Base-by-base conservation (phyloP, 2,888 invertebrate genomes). In the Epistrophe grossulariae region DNA sequence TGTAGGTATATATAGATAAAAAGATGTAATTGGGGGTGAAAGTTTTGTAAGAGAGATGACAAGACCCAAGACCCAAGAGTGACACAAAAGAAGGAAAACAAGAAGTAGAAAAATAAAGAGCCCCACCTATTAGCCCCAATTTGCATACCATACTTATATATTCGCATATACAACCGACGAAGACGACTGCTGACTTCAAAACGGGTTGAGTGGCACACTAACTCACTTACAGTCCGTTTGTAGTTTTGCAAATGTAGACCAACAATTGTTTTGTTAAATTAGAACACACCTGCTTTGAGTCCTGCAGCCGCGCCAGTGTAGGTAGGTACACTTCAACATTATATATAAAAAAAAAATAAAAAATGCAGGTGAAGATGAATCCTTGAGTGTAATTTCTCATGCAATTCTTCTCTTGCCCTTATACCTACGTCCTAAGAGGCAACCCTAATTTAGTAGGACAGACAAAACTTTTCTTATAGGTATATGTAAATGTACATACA, bases 351-450 rank as follows among this genome's bases (percentile, higher is more conserved):
- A 60, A 59, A 68, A 40, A 74, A 62, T 24, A 38, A 7, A 70
- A 66, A 71, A 74, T 76, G 76, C 84, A 84, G 79, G 79, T 84
- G 84, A 84, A 84, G 84, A 80, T 80, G 77, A 72, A 77, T 81
- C 74, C 71, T 71, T 79, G 62, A 80, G 76, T 77, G 72, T 35
- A 77, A 77, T 72, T 81, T 74, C 72, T 10, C 57, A 84, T 76
- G 62, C 62, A 79, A 74, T 40, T 83, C 72, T 55, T 48, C 24
- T 48, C 13, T 66, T 66, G 15, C 68, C 40, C 50, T 50, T 43
- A n/a, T n/a, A n/a, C n/a, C n/a, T n/a, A 52, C 52, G 50, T 72
- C 78, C 52, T 78, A 38, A 62, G 31, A 62, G 68, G 68, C n/a
- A 68, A 62, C 70, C 62, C 70, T 70, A 64, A 84, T 74, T 84